Percentiles rank a stretch among this genome's conserved stretches.
phyloP scores from a whole-genome alignment of 1,140 invertebrate genomes.

The Matsumurasca onukii region DNA sequence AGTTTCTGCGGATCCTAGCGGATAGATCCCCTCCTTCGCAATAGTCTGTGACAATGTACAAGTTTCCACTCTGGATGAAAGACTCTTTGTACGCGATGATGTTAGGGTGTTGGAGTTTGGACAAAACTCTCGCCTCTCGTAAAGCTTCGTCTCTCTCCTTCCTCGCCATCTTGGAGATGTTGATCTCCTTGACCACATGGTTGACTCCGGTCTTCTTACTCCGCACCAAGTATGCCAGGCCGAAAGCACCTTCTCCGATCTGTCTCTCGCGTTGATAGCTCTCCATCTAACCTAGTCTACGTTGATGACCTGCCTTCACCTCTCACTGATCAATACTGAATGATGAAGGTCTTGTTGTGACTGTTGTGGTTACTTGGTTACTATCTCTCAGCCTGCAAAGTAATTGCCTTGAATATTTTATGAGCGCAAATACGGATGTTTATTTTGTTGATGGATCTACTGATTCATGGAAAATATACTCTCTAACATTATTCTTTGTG shows the following conservation, averaged over 20 bases:
- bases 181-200: slow-evolving; percentile 3
- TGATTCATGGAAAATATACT: too few species aligned
- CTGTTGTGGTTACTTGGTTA: slow-evolving; percentile 4
- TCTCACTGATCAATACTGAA: background rate
- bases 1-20: slow-evolving; percentile 1
- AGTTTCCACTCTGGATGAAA: slow-evolving; percentile 11
- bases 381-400: background rate
- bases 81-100: slow-evolving; percentile 15
- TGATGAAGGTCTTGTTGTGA: background rate
- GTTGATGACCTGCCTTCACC: background rate
- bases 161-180: background rate
- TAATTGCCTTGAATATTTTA: slow-evolving; percentile 10
- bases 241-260: slow-evolving; percentile 4
- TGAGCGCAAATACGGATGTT: too few species aligned
- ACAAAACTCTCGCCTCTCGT: slow-evolving; percentile 11
- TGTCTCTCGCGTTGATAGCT: background rate
- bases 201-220: background rate
- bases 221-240: background rate
- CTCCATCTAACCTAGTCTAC: too few species aligned
- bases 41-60: slow-evolving; percentile 16
- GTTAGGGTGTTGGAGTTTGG: slow-evolving; percentile 12
- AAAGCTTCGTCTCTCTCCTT: slow-evolving; percentile 11
- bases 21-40: slow-evolving; percentile 13
- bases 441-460: too few species aligned
- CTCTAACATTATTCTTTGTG: too few species aligned